Evolutionary conservation across 2,888 invertebrate species (phyloP), one percentile per base, ranked within the genome.

Genomic region (Bhutanitis thaidina): DNA sequence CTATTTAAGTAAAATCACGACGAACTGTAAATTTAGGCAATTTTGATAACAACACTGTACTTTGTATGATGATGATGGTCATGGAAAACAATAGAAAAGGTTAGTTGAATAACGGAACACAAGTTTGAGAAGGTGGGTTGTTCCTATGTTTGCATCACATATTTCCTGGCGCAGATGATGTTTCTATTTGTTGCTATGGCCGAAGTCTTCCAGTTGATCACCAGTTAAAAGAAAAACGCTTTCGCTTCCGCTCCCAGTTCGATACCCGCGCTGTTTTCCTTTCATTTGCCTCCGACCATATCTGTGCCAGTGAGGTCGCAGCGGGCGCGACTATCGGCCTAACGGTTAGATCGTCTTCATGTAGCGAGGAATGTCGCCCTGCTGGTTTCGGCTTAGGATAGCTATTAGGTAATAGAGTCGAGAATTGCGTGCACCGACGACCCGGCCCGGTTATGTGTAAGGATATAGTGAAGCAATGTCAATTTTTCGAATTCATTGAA

Each of bases 251-350:
- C 69, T 60, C 52, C 32, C 57, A 38, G 13, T 49, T 54, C 57
- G 52, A 10, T 46, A 35, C 60, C 10, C n/a, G 25, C 30, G 40
- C 60, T 73, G 64, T 79, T 80, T 80, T 80, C 77, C 80, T 80
- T 81, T 81, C 79, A 73, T 76, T 77, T 67, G 74, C 59, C 58
- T 63, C 62, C 57, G 60, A 59, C 59, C 54, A 58, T 63, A 66
- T 67, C 61, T 69, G 65, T 71, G 69, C 40, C 53, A 43, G 54
- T 56, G 53, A 51, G 46, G 41, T 51, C 46, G 41, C 49, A 43
- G 52, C 51, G 49, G 34, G 44, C 48, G 50, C 47, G 49, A 45
- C 52, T 58, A 55, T 61, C 62, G 61, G 64, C 55, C 59, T 62
- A 58, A 55, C 59, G 57, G 62, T 56, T 53, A 46, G 57, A 39